These are phyloP conservation scores for Guaruba guarouba DNA, from an alignment of 2,113 vertebrate genomes.

Conservation along the genomic window DNA sequence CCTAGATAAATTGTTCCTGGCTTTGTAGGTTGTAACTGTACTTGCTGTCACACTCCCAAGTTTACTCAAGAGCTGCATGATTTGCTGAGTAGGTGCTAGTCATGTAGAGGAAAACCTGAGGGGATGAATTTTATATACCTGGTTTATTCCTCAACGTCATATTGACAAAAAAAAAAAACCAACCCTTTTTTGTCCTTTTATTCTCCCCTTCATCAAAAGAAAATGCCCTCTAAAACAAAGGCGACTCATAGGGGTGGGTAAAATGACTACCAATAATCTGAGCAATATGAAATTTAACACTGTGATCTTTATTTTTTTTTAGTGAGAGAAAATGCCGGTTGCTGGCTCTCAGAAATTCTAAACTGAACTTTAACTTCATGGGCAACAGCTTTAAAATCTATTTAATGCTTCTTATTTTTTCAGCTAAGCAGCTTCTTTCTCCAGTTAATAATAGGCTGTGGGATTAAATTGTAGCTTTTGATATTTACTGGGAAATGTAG, in stretches of 20 bases:
- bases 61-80: conserved; percentile 24
- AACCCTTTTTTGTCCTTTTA: background rate
- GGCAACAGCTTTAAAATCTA: background rate
- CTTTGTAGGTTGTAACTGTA: background rate
- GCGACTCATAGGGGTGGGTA: background rate
- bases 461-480: conserved; percentile 12
- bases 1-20: conserved; percentile 34
- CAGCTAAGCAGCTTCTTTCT: background rate
- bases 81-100: conserved; percentile 16
- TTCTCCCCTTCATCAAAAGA: background rate
- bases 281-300: background rate
- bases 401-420: background rate
- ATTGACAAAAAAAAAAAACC: background rate
- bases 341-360: background rate
- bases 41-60: conserved; percentile 11
- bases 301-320: background rate
- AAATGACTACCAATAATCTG: background rate
- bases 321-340: background rate
- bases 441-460: background rate
- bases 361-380: background rate
- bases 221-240: background rate
- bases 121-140: background rate
- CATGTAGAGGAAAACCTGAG: background rate
- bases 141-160: background rate
- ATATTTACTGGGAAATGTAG: background rate